These are phyloP conservation scores for Macaca nemestrina DNA, from an alignment of 2,113 vertebrate species.

Conservation along the genomic window DNA sequence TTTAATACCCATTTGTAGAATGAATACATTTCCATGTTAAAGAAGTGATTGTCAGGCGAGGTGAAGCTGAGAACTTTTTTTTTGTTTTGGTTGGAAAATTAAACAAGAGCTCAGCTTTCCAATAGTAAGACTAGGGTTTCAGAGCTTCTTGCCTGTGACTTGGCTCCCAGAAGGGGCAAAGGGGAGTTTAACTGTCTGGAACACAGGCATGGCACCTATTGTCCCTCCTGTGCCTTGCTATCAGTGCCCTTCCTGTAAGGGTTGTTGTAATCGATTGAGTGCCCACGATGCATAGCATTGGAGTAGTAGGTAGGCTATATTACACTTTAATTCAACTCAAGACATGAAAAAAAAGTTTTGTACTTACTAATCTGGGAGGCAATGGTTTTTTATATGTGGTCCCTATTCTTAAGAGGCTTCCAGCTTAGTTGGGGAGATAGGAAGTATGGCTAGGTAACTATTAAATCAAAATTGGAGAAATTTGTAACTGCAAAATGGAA, in stretches of 20 bases:
- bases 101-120: neutral
- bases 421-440: neutral
- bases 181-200: neutral
- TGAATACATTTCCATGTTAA: neutral
- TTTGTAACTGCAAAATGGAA: neutral
- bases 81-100: neutral
- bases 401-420: neutral
- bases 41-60: neutral
- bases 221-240: neutral
- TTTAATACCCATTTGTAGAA: neutral
- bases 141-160: neutral
- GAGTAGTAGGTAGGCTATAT: neutral
- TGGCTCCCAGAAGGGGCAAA: neutral
- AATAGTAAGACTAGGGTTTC: neutral
- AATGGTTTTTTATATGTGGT: neutral
- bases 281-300: neutral
- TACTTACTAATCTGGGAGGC: neutral
- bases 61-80: neutral
- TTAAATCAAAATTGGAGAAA: conserved; percentile 20
- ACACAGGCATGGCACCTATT: neutral
- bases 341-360: neutral
- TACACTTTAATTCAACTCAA: conserved; percentile 16
- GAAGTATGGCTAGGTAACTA: neutral
- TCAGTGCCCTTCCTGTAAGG: neutral
- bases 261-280: neutral